phyloP scores from a whole-genome alignment of 2,888 invertebrate species.

The Agrotis ipsilon region DNA sequence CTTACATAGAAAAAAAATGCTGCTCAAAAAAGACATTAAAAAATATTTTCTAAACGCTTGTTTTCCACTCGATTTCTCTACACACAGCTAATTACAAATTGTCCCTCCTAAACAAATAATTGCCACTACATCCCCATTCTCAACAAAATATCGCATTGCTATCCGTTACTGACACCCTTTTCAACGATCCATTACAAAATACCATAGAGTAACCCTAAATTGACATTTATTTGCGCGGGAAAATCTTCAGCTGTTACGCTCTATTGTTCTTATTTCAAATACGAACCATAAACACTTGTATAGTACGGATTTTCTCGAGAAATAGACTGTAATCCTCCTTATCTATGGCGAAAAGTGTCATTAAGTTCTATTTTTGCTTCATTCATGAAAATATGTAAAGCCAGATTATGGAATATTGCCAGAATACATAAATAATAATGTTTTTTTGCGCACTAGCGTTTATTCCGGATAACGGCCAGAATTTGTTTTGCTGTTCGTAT shows the following conservation, averaged over 20 bases:
- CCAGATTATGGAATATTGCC: slow-evolving; percentile 48
- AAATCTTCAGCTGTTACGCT: slow-evolving; percentile 43
- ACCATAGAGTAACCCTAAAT: slow-evolving; percentile 20
- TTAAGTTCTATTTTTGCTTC: slow-evolving; percentile 44
- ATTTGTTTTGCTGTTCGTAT: slow-evolving; percentile 34
- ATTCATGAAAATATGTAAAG: slow-evolving; percentile 52
- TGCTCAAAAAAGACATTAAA: too few relatives aligned
- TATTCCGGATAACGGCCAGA: slow-evolving; percentile 25
- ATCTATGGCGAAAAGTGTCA: slow-evolving; percentile 19
- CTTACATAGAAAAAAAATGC: too few relatives aligned
- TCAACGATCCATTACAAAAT: slow-evolving; percentile 22
- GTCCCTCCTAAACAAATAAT: slow-evolving; percentile 14
- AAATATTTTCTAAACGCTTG: neutral
- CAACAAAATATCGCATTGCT: slow-evolving; percentile 39
- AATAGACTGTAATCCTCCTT: slow-evolving; percentile 5
- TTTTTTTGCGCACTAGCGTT: slow-evolving; percentile 28
- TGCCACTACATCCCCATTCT: neutral
- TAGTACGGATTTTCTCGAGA: slow-evolving; percentile 12
- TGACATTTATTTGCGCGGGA: slow-evolving; percentile 49
- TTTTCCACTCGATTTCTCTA: neutral
- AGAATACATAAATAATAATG: slow-evolving; percentile 44
- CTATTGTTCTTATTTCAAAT: slow-evolving; percentile 31
- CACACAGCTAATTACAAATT: slow-evolving; percentile 1
- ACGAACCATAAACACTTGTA: slow-evolving; percentile 1
- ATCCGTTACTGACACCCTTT: slow-evolving; percentile 9